Base-by-base conservation (phyloP, 2,888 invertebrate species). In the Xestoiulus laeticollis region DNA sequence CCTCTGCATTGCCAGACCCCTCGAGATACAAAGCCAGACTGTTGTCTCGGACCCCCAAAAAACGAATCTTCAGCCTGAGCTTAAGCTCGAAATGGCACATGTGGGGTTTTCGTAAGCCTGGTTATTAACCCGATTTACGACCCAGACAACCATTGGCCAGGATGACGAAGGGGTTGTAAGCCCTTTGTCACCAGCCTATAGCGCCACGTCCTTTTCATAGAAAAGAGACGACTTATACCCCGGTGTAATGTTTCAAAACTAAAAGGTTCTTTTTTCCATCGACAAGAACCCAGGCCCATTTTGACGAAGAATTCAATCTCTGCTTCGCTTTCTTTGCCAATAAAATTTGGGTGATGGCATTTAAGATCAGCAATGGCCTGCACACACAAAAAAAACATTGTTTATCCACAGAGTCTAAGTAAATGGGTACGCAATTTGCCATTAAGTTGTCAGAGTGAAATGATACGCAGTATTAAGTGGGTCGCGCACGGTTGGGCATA, bases 91-190 rank as follows among this genome's bases (percentile, higher is more conserved):
- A 53, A 53, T 53, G 16, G 19, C 53, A 53, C 48, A 19, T 59
- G n/a, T 6, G 59, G 59, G 59, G 59, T 26, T 68, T 26, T 22
- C 1, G 22, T 68, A 68, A 68, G 68, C 68, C 22, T 22, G 26
- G 68, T 68, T 68, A 68, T 68, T 68, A 68, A 68, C 68, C 68
- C n/a, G 68, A 68, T 68, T 68, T 68, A 68, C 68, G 68, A 68
- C 26, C 68, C 68, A 2, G n/a, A 26, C 22, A 26, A 26, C 22
- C 68, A 68, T 26, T 68, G 68, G 26, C 68, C 68, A 68, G 68
- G 48, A 12, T 48, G 38, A 38, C n/a, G 68, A 68, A 68, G 68
- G 68, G 68, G 68, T 68, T 68, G 22, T 1, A 68, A 26, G 68
- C 68, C 68, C 53, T 53, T 68, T 12, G 68, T 68, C 26, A 22